Base-by-base conservation (phyloP, 2,888 invertebrate species). In the Lomographa bimaculata region DNA sequence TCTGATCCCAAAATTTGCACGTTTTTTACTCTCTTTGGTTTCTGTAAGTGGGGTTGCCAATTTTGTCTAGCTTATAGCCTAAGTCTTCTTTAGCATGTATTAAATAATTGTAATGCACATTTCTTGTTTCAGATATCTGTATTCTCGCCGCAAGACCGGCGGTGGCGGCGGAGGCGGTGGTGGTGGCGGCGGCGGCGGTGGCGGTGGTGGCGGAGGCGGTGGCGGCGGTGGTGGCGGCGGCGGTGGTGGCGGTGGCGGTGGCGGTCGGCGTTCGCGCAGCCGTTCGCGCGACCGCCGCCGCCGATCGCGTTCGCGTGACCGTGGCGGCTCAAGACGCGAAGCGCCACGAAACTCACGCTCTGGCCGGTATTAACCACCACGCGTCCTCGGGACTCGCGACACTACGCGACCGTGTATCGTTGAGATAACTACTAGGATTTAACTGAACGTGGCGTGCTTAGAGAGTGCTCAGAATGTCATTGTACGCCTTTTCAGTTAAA, bases 101-200 rank as follows among this genome's bases (percentile, higher is more conserved):
- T n/a, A n/a, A n/a, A n/a, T n/a, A n/a, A n/a, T n/a, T n/a, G n/a
- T n/a, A n/a, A n/a, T n/a, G n/a, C n/a, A n/a, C n/a, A n/a, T n/a
- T n/a, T n/a, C 5, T 37, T 34, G 5, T 59, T 78, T 1, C 71
- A 91, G 93, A 68, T 93, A 95, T 77, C 73, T 95, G 63, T 94
- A 95, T 81, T 93, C 94, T 27, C 91, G 95, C 6, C 92, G 94
- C 79, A 79, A 79, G 77, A 90, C 3, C 4, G 14, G 14, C 14
- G 37, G 43, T 5, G 43, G 46, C 3, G 44, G 44, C 2, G 48
- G 47, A 77, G 62, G 45, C 56, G 65, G 83, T 37, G 54, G 51
- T 57, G 71, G 35, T 55, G 79, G 18, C 68, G 73, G 91, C 46
- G 91, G 92, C n/a, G 91, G 48, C 90, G 92, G 5, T 84, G 91